Evolutionary conservation across 2,797 vertebrate species (phyloP), one percentile per base, ranked within the genome.

Genomic region (Pseudomugil tenellus): DNA sequence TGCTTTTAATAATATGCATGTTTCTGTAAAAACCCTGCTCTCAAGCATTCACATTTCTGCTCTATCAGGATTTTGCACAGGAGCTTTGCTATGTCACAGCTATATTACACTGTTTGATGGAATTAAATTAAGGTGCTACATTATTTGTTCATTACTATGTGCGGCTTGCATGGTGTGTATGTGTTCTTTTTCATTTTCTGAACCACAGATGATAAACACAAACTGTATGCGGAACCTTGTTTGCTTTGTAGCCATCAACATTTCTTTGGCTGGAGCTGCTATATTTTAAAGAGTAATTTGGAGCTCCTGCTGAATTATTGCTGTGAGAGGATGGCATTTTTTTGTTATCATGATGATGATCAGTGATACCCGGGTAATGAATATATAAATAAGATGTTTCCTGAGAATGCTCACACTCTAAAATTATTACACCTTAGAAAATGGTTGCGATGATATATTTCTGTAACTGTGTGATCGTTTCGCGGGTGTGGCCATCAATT

Each of bases 61-160:
- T 73, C 49, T 63, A 31, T 39, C 26, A 14, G 26, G 23, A 69
- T 60, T 77, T 11, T 49, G 25, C 67, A 56, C 1, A 2, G 62
- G 62, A 56, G 59, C 76, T 67, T 71, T 72, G 48, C 51, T 28
- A 21, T 74, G 34, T 58, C 29, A 14, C 31, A 48, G 67, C 49
- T 14, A 51, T 59, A 64, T 65, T 55, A 46, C 69, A 34, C 21
- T 55, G 25, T 73, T 54, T 74, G 46, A 64, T 74, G 37, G 31
- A 74, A 63, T 77, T 72, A 70, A 78, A 83, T 77, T 14, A 70
- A 69, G 64, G 59, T 41, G 55, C 64, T 55, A 41, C 67, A 70
- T 80, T 48, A 79, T 66, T 56, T 70, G 59, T 67, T 63, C 66
- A 79, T 84, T 74, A 70, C 31, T 32, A 35, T 34, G 29, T 58